Percentiles rank a stretch among this genome's conserved stretches.
phyloP scores from a whole-genome alignment of 2,797 vertebrate species.

The Scolopax rusticola region DNA sequence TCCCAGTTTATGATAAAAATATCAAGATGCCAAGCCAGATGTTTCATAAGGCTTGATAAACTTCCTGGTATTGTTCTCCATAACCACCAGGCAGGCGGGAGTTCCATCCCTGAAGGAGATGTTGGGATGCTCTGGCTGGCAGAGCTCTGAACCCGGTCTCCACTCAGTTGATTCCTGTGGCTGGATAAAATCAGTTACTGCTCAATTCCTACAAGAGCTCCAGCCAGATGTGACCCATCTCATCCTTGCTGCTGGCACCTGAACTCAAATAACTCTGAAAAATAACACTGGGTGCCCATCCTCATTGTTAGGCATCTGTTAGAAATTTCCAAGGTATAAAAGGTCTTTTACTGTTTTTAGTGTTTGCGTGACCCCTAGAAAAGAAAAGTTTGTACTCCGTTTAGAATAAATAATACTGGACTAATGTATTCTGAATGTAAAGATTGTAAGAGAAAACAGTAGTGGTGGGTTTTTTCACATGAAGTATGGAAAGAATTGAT shows the following conservation, averaged over 20 bases:
- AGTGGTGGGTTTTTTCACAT: not conserved
- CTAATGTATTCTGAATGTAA: not conserved
- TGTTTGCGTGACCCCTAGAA: not conserved
- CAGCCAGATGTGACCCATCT: not conserved
- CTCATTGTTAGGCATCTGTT: not conserved
- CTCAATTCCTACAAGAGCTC: not conserved
- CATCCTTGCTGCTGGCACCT: not conserved
- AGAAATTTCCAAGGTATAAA: not conserved
- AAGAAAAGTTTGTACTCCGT: not conserved
- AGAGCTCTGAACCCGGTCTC: not conserved
- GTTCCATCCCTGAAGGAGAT: not conserved
- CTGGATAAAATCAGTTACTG: not conserved
- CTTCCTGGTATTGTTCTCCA: conserved; percentile 5
- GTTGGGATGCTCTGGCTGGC: not conserved
- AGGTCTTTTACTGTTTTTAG: not conserved
- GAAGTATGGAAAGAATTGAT: not conserved
- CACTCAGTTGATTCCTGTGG: not conserved
- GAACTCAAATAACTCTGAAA: not conserved
- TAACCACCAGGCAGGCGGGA: not conserved
- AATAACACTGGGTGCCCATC: not conserved
- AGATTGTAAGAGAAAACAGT: not conserved
- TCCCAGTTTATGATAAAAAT: not conserved
- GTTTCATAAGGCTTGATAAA: not conserved
- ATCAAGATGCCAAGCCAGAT: not conserved
- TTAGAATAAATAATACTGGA: not conserved